Evolutionary conservation across 1,140 invertebrate genomes (phyloP).

Genomic region (Drosophila bocki): DNA sequence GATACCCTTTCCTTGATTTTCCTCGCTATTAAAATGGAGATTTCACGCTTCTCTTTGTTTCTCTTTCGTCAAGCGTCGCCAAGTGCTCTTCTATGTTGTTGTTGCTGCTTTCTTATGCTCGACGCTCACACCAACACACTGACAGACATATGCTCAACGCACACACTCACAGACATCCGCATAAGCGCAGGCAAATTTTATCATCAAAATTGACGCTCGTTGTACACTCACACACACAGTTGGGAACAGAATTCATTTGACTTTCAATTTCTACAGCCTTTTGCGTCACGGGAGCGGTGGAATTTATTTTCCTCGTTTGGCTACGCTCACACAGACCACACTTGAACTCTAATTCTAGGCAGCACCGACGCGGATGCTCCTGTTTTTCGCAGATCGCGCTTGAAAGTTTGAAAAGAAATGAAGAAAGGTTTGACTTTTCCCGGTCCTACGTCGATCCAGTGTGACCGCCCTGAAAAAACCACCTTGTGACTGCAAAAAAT

Average conservation of each 20-base stretch:
- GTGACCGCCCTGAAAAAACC: too few species aligned
- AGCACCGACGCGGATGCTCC: slow-evolving; percentile 36
- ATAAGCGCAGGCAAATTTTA: slow-evolving; percentile 55
- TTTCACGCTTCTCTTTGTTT: slow-evolving; percentile 61
- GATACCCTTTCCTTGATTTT: slow-evolving; percentile 19
- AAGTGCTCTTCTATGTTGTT: slow-evolving; percentile 34
- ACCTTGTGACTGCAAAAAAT: too few species aligned
- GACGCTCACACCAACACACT: slow-evolving; percentile 44
- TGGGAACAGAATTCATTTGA: slow-evolving; percentile 51
- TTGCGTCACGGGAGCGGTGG: slow-evolving; percentile 24
- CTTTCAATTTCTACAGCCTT: slow-evolving; percentile 55
- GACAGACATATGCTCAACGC: slow-evolving; percentile 34
- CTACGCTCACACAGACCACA: slow-evolving; percentile 31
- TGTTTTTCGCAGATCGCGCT: slow-evolving; percentile 12
- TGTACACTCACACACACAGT: slow-evolving; percentile 56
- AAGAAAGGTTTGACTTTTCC: slow-evolving; percentile 63
- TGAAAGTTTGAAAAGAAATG: slow-evolving; percentile 6
- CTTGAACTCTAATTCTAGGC: slow-evolving; percentile 2
- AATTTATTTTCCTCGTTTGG: slow-evolving; percentile 42
- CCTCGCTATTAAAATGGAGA: slow-evolving; percentile 61
- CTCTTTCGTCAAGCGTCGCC: slow-evolving; percentile 49
- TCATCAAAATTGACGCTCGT: slow-evolving; percentile 47
- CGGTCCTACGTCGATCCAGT: slow-evolving; percentile 24
- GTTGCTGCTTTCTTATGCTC: slow-evolving; percentile 52
- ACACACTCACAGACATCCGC: slow-evolving; percentile 40